phyloP scores from a whole-genome alignment of 2,888 invertebrate species.

The Bombyx huttoni region DNA sequence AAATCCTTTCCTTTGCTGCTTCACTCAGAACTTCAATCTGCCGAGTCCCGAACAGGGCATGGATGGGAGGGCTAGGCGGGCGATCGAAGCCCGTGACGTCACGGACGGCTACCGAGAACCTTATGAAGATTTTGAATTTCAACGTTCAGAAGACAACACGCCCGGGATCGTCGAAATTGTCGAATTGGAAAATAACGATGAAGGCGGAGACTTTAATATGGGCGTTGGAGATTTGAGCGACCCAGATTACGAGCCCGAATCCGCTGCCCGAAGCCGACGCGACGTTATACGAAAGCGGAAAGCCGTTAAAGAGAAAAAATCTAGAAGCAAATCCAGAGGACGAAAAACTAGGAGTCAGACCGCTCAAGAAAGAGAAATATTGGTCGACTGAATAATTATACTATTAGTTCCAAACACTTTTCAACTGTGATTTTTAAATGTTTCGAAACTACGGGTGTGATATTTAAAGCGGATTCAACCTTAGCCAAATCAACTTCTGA shows the following conservation, averaged over 20 bases:
- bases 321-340: conserved; percentile 53
- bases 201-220: conserved; percentile 12
- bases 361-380: conserved; percentile 33
- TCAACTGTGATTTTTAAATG: conserved; percentile 48
- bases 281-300: conserved; percentile 51
- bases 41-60: conserved; percentile 45
- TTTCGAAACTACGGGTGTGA: conserved; percentile 30
- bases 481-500: too few relatives aligned
- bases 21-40: conserved; percentile 64
- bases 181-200: conserved; percentile 35
- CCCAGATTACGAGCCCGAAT: conserved; percentile 44
- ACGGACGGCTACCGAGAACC: conserved; percentile 39
- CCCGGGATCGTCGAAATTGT: conserved; percentile 53
- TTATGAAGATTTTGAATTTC: conserved; percentile 48
- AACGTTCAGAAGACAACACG: conserved; percentile 25
- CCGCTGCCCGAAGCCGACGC: conserved; percentile 47
- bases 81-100: conserved; percentile 38
- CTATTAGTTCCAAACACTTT: conserved; percentile 18
- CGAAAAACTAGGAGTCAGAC: conserved; percentile 57
- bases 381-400: conserved; percentile 32
- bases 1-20: conserved; percentile 45
- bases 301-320: conserved; percentile 37
- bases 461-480: too few relatives aligned
- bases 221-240: conserved; percentile 37
- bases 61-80: conserved; percentile 24